Evolutionary conservation across 53 echinoderm and acorn worm genomes (phyloP).

Genomic region (Hippasteria phrygiana): DNA sequence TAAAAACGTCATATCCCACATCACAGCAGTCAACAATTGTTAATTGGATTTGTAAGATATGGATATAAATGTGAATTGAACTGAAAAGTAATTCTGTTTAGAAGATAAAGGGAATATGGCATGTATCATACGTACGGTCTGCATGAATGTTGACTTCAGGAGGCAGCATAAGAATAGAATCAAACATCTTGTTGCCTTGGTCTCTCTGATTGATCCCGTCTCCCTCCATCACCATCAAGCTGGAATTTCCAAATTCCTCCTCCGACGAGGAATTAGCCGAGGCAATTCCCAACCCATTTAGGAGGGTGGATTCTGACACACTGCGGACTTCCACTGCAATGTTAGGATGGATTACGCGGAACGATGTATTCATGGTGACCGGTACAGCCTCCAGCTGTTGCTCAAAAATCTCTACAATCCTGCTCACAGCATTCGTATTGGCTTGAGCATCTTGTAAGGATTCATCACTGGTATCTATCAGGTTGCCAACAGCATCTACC

Average conservation of each 20-base stretch:
- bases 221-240: slow-evolving; percentile 33
- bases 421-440: slow-evolving; percentile 36
- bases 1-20: too few relatives aligned
- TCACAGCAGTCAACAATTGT: too few relatives aligned
- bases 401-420: slow-evolving; percentile 57
- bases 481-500: slow-evolving; percentile 63
- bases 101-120: neutral
- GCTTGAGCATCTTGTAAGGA: slow-evolving; percentile 55
- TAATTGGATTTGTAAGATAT: too few relatives aligned
- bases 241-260: slow-evolving; percentile 6
- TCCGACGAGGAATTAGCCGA: neutral
- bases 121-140: slow-evolving; percentile 9
- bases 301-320: neutral
- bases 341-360: slow-evolving; percentile 35
- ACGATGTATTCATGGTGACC: slow-evolving; percentile 30
- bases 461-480: slow-evolving; percentile 27
- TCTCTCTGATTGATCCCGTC: neutral
- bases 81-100: neutral
- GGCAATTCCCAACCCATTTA: slow-evolving; percentile 35
- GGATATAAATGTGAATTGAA: too few relatives aligned
- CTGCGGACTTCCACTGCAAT: slow-evolving; percentile 72
- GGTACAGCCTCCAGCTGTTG: slow-evolving; percentile 60
- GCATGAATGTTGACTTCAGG: slow-evolving; percentile 55
- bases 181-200: neutral
- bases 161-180: slow-evolving; percentile 55